Conservation (phyloP, 2,113 vertebrate species). For the Buteo buteo region DNA sequence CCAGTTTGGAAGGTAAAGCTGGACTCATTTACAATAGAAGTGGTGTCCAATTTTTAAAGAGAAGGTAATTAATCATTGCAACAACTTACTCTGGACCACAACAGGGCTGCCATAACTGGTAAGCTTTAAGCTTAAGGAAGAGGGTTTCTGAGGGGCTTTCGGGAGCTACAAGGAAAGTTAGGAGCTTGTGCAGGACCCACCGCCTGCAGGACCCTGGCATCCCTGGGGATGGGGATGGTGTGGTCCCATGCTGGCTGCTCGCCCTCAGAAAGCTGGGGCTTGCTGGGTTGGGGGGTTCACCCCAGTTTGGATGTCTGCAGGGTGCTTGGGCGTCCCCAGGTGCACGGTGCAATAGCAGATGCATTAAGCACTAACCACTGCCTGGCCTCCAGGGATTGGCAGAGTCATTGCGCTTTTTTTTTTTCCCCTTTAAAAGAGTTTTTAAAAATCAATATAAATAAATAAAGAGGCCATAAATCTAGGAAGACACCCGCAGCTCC, state of each 20-base stretch:
- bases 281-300: not conserved
- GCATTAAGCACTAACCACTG: not conserved
- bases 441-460: slow-evolving; percentile 44
- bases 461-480: slow-evolving; percentile 56
- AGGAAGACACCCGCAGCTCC: not conserved
- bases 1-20: slow-evolving; percentile 2
- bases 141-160: not conserved
- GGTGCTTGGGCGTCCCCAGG: not conserved
- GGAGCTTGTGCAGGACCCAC: not conserved
- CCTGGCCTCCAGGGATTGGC: not conserved
- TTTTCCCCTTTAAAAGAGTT: not conserved
- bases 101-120: not conserved
- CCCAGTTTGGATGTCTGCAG: not conserved
- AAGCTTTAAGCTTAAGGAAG: not conserved
- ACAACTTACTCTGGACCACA: not conserved
- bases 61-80: slow-evolving; percentile 36
- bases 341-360: fast-evolving
- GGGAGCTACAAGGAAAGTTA: not conserved
- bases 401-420: not conserved
- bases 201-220: not conserved
- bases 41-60: not conserved
- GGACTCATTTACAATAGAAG: slow-evolving; percentile 11
- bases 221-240: fast-evolving
- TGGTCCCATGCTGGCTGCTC: not conserved
- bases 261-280: not conserved